Percentiles rank a stretch among this genome's conserved stretches.
Conservation (phyloP, 2,888 invertebrate species). For the Endotricha flammealis region DNA sequence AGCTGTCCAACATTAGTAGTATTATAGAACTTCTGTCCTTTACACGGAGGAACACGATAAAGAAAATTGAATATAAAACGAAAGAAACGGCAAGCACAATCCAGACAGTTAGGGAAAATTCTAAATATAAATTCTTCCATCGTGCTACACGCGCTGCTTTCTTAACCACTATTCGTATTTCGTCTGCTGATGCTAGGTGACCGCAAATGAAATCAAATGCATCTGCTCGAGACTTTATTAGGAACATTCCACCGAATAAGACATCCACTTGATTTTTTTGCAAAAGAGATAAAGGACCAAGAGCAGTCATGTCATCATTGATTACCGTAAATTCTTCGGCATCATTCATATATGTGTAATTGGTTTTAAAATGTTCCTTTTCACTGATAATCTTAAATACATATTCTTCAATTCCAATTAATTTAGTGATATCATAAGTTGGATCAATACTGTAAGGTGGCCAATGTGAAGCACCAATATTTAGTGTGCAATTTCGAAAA, state of each 20-base stretch:
- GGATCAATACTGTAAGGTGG: constrained; percentile 29
- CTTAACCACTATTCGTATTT: constrained; percentile 35
- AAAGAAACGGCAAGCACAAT: constrained; percentile 26
- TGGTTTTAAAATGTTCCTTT: constrained; percentile 35
- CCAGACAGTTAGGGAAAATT: constrained; percentile 38
- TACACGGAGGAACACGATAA: constrained; percentile 21
- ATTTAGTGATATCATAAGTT: background rate
- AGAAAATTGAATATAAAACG: constrained; percentile 24
- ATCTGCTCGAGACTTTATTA: constrained; percentile 24
- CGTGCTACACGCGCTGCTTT: constrained; percentile 25
- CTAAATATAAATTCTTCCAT: constrained; percentile 39
- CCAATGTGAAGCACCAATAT: constrained; percentile 24
- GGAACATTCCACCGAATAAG: constrained; percentile 29
- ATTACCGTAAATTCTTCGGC: too few relatives aligned
- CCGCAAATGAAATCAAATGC: constrained; percentile 35
- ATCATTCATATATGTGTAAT: constrained; percentile 28
- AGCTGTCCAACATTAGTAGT: constrained; percentile 30
- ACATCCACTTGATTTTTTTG: constrained; percentile 27
- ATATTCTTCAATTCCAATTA: constrained; percentile 32
- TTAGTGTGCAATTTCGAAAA: constrained; percentile 30
- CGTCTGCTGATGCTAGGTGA: constrained; percentile 36
- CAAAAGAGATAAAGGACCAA: too few relatives aligned
- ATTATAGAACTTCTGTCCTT: constrained; percentile 29
- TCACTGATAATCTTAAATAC: constrained; percentile 35
- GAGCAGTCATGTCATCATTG: too few relatives aligned